phyloP scores from a whole-genome alignment of 2,797 vertebrate species.

The Halcyon chelicuti region DNA sequence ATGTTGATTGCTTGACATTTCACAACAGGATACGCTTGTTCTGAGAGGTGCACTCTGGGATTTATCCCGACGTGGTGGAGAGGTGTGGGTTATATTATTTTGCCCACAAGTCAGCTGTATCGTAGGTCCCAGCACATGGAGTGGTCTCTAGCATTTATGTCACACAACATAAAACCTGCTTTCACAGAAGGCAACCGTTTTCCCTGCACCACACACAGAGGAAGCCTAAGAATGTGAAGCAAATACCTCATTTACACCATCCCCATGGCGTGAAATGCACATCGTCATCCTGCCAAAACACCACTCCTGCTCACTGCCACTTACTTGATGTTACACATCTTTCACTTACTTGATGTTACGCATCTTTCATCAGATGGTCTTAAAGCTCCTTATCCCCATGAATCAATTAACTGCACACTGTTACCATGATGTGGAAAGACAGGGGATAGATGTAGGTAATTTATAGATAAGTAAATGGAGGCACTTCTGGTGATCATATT shows the following conservation, averaged over 20 bases:
- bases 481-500: neutral
- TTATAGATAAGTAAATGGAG: conserved; percentile 26
- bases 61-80: neutral
- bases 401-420: neutral
- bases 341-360: neutral
- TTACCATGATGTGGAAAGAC: neutral
- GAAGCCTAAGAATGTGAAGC: neutral
- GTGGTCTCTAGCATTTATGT: conserved; percentile 1
- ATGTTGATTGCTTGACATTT: conserved; percentile 57
- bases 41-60: conserved; percentile 57
- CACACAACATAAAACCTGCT: conserved; percentile 44
- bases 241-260: conserved; percentile 48
- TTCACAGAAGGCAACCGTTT: neutral
- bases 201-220: conserved; percentile 35
- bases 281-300: neutral
- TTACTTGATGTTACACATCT: neutral
- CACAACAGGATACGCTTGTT: conserved; percentile 51
- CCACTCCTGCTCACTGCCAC: neutral
- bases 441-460: neutral
- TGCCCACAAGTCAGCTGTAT: conserved; percentile 42
- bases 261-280: neutral
- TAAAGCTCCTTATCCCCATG: neutral
- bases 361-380: neutral
- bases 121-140: neutral
- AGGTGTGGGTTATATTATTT: conserved; percentile 45